Evolutionary conservation across 1,140 invertebrate genomes (phyloP).

Genomic region (Saxidomus purpurata): DNA sequence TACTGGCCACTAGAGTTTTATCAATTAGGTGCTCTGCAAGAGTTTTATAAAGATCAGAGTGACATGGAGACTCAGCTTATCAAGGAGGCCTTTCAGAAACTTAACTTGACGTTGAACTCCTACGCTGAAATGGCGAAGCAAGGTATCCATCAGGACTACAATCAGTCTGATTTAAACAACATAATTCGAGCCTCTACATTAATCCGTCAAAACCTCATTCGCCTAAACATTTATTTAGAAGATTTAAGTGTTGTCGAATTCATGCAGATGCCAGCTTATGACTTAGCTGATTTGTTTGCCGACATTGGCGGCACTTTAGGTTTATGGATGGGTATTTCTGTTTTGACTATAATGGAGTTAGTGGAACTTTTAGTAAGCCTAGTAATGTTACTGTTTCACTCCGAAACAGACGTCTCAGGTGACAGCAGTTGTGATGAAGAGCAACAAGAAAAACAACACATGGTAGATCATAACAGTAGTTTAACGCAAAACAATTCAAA

Average conservation of each 20-base stretch:
- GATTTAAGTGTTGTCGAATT: constrained; percentile 84
- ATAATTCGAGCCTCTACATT: constrained; percentile 76
- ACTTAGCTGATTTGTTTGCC: constrained; percentile 82
- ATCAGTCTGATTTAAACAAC: constrained; percentile 65
- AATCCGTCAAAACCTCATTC: constrained; percentile 82
- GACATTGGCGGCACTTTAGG: constrained; percentile 84
- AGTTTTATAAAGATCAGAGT: constrained; percentile 70
- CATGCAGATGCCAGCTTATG: constrained; percentile 82
- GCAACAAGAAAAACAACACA: constrained; percentile 18
- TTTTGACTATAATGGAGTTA: constrained; percentile 84
- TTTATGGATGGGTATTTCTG: constrained; percentile 85
- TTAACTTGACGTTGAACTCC: neutral
- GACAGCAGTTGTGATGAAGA: constrained; percentile 5
- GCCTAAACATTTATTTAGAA: constrained; percentile 83
- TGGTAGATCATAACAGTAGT: constrained; percentile 31
- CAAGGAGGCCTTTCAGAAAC: constrained; percentile 72
- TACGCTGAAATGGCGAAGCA: neutral
- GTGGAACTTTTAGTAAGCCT: constrained; percentile 81
- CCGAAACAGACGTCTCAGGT: constrained; percentile 74
- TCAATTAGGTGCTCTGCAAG: constrained; percentile 77
- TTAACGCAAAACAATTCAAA: constrained; percentile 33
- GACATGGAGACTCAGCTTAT: constrained; percentile 74
- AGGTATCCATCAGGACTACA: constrained; percentile 54
- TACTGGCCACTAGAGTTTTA: constrained; percentile 84
- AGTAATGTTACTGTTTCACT: constrained; percentile 79